These are phyloP conservation scores for Pycnomerus fuliginosus DNA, from an alignment of 2,888 invertebrate genomes.

Conservation along the genomic window DNA sequence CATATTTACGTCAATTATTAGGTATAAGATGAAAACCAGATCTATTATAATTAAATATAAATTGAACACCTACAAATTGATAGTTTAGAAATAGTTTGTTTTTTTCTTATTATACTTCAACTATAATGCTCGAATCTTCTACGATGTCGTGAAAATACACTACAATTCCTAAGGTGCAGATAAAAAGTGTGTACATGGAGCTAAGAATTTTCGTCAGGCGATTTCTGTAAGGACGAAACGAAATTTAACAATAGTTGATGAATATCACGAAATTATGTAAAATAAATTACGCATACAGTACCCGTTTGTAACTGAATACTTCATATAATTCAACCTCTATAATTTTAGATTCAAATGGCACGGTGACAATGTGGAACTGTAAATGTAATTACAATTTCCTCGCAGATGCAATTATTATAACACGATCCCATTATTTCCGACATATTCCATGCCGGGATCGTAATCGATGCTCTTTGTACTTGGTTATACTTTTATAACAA, in stretches of 20 bases:
- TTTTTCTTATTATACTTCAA: no score
- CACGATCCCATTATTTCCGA: constrained; percentile 27
- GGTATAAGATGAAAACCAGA: constrained; percentile 61
- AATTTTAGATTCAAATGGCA: constrained; percentile 18
- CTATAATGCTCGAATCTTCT: constrained; percentile 51
- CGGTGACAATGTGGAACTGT: constrained; percentile 22
- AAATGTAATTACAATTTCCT: constrained; percentile 31
- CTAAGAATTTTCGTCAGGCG: constrained; percentile 63
- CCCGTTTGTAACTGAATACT: constrained; percentile 20
- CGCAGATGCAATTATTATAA: constrained; percentile 29
- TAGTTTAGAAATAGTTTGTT: no score
- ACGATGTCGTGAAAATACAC: constrained; percentile 64
- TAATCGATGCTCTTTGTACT: no score
- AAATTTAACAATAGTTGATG: constrained; percentile 1
- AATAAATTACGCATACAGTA: constrained; percentile 19
- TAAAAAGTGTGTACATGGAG: constrained; percentile 66
- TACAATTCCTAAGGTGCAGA: constrained; percentile 66
- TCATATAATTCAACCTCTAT: constrained; percentile 12
- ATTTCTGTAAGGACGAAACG: constrained; percentile 54
- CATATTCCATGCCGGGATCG: constrained; percentile 9
- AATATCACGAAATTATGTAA: constrained; percentile 10
- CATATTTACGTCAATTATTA: constrained; percentile 63
- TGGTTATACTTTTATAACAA: no score
- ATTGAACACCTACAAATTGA: constrained; percentile 63
- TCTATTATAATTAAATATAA: constrained; percentile 60